Conservation (phyloP, 1,140 invertebrate genomes). For the Brachionus manjavacas region DNA sequence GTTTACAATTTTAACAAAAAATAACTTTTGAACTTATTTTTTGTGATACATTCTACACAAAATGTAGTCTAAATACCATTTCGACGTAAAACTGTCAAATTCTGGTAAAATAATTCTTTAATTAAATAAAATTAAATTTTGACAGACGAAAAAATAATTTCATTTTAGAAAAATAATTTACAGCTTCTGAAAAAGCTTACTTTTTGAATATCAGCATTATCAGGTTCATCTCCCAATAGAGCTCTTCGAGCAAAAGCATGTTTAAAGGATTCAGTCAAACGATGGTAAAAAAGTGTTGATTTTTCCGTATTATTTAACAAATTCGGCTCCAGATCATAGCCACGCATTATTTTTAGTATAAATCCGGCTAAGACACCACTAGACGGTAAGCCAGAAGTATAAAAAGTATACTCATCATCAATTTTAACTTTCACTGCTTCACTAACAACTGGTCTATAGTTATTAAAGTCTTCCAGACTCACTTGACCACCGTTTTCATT, state of each 20-base stretch:
- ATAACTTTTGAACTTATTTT: no score
- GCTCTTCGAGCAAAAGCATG: conserved; percentile 79
- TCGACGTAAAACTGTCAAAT: no score
- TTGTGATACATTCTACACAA: no score
- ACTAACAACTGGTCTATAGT: conserved; percentile 61
- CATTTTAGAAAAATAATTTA: background rate
- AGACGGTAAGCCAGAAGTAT: conserved; percentile 71
- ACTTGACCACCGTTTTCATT: conserved; percentile 66
- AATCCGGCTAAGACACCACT: conserved; percentile 74
- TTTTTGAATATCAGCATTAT: conserved; percentile 46
- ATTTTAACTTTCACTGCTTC: conserved; percentile 61
- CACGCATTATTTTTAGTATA: conserved; percentile 74
- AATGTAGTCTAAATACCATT: no score
- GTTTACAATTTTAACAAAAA: no score
- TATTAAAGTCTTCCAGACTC: conserved; percentile 68
- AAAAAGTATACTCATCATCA: conserved; percentile 64
- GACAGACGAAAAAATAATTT: no score
- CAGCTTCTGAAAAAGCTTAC: background rate
- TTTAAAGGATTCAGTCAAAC: conserved; percentile 86
- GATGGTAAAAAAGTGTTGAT: conserved; percentile 66
- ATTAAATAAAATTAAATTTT: no score
- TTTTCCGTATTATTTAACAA: conserved; percentile 35
- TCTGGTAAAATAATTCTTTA: no score
- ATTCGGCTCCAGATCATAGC: conserved; percentile 45
- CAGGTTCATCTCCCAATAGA: conserved; percentile 71